Evolutionary conservation across 1,140 invertebrate species (phyloP), one percentile per base, ranked within the genome.

Genomic region (Drosophila ogumai): DNA sequence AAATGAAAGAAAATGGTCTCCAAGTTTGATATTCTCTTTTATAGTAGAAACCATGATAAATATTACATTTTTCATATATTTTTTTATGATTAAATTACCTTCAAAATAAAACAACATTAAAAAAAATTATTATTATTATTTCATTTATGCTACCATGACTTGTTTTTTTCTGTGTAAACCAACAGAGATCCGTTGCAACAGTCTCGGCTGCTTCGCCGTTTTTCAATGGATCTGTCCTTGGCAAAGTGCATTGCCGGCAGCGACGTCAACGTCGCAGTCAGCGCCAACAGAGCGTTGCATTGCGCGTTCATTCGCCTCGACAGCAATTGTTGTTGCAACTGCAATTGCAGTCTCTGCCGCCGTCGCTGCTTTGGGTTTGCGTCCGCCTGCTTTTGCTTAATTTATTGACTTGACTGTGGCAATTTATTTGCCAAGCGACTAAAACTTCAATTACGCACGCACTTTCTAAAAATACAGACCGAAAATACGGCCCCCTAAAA

Each of bases 171-270:
- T 12, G 65, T 47, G 66, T 55, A 54, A 28, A 28, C 28, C 40
- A 8, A 19, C 49, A 34, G 46, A 54, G 56, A 57, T 50, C 67
- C 49, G 44, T 74, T 54, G 49, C 73, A 75, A 77, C 61, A 77
- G 75, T 43, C 19, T 40, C 61, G 56, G 56, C 56, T 63, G 61
- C 61, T 76, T 71, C 64, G 65, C 58, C 68, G 79, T 43, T 90
- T 85, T 91, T 91, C 86, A 91, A 91, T 91, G 86, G 88, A 90
- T 91, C 78, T 91, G 90, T 91, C 90, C 90, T 91, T 91, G 90
- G 80, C 80, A 91, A 91, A 91, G 90, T 91, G 90, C 90, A 91
- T 91, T 91, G 90, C 81, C 85, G 82, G 90, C 76, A 72, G 50
- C 43, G 59, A 52, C 41, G 46, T 44, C 46, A 64, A 15, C 41